A percentile compares a stretch with the other conserved stretches of the same genome.
These are phyloP conservation scores for Epicampocera succincta DNA, from an alignment of 2,888 invertebrate genomes.

Conservation along the genomic window DNA sequence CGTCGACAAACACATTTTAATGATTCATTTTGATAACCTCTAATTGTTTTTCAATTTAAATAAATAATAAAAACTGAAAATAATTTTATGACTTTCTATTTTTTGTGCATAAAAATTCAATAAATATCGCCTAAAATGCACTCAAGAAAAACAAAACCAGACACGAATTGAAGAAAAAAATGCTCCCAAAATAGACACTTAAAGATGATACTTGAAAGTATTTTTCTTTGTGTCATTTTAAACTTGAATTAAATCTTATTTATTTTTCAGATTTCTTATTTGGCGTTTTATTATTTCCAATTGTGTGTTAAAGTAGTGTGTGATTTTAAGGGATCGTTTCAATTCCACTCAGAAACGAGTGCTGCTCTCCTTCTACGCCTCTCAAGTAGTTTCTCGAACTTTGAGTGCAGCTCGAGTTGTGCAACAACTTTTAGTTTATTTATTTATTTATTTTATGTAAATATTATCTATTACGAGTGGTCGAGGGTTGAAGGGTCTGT, in stretches of 20 bases:
- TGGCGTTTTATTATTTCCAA: not conserved
- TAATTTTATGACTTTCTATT: constrained; percentile 36
- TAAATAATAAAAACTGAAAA: not conserved
- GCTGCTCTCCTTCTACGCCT: not conserved
- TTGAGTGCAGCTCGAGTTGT: not conserved
- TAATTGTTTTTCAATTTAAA: constrained; percentile 17
- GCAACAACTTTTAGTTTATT: constrained; percentile 7
- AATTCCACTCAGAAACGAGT: constrained; percentile 16
- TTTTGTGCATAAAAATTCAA: constrained; percentile 6
- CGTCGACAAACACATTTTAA: constrained; percentile 2
- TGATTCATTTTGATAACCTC: constrained; percentile 2
- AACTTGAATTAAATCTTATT: too few species aligned
- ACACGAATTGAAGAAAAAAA: not conserved
- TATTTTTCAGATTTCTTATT: not conserved
- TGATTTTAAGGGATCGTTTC: not conserved
- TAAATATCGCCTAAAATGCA: constrained; percentile 13
- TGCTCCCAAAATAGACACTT: not conserved
- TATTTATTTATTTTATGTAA: not conserved
- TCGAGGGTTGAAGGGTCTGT: constrained; percentile 5
- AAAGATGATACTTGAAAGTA: too few species aligned
- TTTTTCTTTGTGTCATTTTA: too few species aligned
- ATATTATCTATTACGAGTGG: constrained; percentile 10
- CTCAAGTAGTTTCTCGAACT: constrained; percentile 29
- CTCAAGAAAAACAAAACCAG: not conserved
- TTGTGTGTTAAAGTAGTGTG: constrained; percentile 26